Percentiles rank a stretch among this genome's conserved stretches.
Conservation (phyloP, 23 tunicate genomes). For the Styela clava region DNA sequence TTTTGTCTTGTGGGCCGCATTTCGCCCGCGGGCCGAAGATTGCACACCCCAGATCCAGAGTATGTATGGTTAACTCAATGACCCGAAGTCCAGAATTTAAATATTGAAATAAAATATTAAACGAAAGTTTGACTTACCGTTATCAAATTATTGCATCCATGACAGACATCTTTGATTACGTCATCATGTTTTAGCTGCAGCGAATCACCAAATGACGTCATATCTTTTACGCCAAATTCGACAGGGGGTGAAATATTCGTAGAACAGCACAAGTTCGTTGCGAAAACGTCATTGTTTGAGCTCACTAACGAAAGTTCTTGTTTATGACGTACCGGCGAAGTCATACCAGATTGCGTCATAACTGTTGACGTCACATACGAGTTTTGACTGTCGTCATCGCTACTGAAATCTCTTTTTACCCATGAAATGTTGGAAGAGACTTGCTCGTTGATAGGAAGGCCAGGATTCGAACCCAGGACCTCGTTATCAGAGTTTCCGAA, state of each 20-base stretch:
- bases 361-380: not conserved
- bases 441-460: not conserved
- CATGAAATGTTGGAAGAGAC: not conserved
- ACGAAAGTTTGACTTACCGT: not conserved
- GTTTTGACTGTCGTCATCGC: not conserved
- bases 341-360: not conserved
- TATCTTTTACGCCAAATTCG: not conserved
- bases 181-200: not conserved
- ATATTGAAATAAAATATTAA: too few species aligned
- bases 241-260: not conserved
- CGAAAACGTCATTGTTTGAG: not conserved
- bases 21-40: too few species aligned
- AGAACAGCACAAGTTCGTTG: not conserved
- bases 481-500: not conserved
- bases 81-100: too few species aligned
- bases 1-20: too few species aligned
- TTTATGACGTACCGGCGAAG: not conserved
- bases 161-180: not conserved
- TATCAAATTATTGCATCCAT: not conserved
- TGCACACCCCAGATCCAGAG: too few species aligned
- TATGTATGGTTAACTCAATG: too few species aligned
- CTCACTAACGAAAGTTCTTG: not conserved
- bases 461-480: not conserved
- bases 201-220: not conserved
- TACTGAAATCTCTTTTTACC: not conserved